Evolutionary conservation across 2,113 vertebrate species (phyloP).

Genomic region (Sporophila hypoxantha): DNA sequence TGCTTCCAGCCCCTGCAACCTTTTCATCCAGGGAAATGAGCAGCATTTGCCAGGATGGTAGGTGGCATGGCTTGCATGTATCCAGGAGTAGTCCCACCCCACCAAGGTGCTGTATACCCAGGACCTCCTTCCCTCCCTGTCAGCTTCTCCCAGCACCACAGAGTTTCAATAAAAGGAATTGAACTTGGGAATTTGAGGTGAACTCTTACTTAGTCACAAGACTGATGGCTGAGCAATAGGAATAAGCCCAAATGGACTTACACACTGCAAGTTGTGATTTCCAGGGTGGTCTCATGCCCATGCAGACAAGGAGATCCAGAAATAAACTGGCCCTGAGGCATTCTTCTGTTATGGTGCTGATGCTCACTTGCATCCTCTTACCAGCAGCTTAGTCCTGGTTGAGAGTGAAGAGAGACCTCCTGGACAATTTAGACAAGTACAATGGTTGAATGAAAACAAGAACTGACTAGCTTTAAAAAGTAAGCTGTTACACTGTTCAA

Average conservation of each 20-base stretch:
- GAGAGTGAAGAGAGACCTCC: not conserved
- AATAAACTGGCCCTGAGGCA: not conserved
- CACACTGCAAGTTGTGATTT: not conserved
- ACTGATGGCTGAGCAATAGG: not conserved
- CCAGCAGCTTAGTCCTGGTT: not conserved
- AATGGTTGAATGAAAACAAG: not conserved
- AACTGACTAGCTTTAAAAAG: not conserved
- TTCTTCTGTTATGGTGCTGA: not conserved
- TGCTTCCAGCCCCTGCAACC: not conserved
- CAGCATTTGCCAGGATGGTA: rapidly evolving
- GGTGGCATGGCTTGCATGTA: rapidly evolving
- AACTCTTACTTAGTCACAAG: not conserved
- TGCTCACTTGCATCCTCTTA: not conserved
- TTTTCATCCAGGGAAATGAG: not conserved
- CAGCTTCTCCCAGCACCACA: not conserved
- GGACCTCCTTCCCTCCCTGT: not conserved
- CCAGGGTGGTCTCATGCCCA: not conserved
- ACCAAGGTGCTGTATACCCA: not conserved
- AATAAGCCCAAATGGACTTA: not conserved
- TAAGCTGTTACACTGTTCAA: not conserved
- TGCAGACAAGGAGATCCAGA: not conserved
- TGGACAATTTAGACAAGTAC: not conserved
- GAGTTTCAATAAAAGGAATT: not conserved
- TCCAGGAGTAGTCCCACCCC: not conserved
- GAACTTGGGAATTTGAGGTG: not conserved